Percentiles rank a stretch among this genome's conserved stretches.
These are phyloP conservation scores for Acrocyrtus sp. DNA, from an alignment of 2,888 invertebrate genomes.

Conservation along the genomic window DNA sequence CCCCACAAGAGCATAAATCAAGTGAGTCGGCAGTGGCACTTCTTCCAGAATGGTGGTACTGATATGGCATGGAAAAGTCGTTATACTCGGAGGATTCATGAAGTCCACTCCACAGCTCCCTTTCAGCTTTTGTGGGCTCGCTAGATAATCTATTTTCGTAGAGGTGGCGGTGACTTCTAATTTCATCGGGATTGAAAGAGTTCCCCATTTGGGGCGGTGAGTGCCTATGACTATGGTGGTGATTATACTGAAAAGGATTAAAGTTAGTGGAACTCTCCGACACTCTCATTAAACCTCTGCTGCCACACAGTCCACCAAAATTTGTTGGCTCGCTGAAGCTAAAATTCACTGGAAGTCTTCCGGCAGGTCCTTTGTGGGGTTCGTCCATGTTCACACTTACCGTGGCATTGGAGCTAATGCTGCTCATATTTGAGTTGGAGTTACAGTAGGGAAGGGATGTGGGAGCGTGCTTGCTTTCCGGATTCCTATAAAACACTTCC, in stretches of 20 bases:
- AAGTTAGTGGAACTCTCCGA: constrained; percentile 22
- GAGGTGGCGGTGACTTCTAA: not conserved
- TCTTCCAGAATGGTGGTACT: not conserved
- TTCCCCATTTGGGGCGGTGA: constrained; percentile 1
- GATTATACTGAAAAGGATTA: constrained; percentile 16
- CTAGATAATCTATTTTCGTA: not conserved
- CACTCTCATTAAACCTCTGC: not conserved
- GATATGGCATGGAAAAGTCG: no score
- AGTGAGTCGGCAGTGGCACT: constrained; percentile 28
- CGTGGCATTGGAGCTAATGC: constrained; percentile 23
- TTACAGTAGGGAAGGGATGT: constrained; percentile 9
- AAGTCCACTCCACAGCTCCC: not conserved
- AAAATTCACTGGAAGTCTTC: constrained; percentile 19
- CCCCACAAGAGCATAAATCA: constrained; percentile 47
- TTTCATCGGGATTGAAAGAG: constrained; percentile 19
- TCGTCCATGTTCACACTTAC: constrained; percentile 17
- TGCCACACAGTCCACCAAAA: not conserved
- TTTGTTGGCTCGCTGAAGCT: constrained; percentile 25
- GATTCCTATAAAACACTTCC: constrained; percentile 32
- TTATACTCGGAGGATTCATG: not conserved
- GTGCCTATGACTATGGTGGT: no score
- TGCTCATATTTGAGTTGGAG: constrained; percentile 31
- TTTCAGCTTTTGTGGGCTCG: not conserved
- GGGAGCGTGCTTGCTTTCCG: not conserved
- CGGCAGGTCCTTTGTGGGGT: not conserved